A percentile compares a stretch with the other conserved stretches of the same genome.
phyloP scores from a whole-genome alignment of 1,140 invertebrate genomes.

The Drosophila busckii region DNA sequence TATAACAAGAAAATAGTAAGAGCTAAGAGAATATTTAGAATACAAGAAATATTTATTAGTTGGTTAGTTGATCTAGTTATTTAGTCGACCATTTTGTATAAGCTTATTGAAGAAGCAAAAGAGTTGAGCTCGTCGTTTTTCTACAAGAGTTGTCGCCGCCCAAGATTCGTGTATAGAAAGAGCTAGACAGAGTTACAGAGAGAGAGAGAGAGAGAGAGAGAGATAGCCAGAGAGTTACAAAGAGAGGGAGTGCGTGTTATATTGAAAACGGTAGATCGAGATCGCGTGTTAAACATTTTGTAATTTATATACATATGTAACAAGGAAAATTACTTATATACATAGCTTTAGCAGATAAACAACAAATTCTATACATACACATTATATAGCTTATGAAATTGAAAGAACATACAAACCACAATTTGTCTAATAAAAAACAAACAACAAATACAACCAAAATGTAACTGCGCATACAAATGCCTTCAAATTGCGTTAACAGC shows the following conservation, averaged over 20 bases:
- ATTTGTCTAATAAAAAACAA: slow-evolving; percentile 28
- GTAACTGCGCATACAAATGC: slow-evolving; percentile 67
- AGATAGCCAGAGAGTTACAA: background rate
- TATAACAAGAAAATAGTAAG: slow-evolving; percentile 13
- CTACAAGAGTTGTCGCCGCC: slow-evolving; percentile 35
- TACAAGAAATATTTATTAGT: slow-evolving; percentile 29
- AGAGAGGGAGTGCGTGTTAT: background rate
- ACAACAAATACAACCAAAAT: no score
- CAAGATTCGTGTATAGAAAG: slow-evolving; percentile 24
- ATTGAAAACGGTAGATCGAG: background rate
- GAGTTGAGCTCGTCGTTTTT: slow-evolving; percentile 15
- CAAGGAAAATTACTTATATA: slow-evolving; percentile 11
- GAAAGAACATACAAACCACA: slow-evolving; percentile 7
- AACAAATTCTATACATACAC: slow-evolving; percentile 1
- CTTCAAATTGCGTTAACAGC: slow-evolving; percentile 58
- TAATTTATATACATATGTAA: slow-evolving; percentile 24
- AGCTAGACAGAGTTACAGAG: background rate
- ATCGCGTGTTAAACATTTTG: slow-evolving; percentile 17
- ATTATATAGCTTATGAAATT: no score
- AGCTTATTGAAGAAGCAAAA: slow-evolving; percentile 10
- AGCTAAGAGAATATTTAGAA: no score
- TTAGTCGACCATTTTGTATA: slow-evolving; percentile 27
- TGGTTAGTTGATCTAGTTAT: slow-evolving; percentile 13
- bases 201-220: background rate
- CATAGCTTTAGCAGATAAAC: background rate